Percentiles rank a stretch among this genome's conserved stretches.
Evolutionary conservation across 2,888 invertebrate genomes (phyloP).

Genomic region (Germaria angustata): DNA sequence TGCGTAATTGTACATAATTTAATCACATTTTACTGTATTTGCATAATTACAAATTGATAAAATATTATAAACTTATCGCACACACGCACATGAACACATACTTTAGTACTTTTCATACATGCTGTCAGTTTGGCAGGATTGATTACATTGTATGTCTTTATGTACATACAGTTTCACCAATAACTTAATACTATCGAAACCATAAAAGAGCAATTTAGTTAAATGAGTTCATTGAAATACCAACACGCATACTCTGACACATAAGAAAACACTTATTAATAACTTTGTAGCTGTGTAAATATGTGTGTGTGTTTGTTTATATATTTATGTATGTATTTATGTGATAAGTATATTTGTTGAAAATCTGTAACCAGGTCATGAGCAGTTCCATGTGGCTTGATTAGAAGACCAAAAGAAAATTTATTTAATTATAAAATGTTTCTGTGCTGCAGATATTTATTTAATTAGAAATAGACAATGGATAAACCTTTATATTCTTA

Average conservation of each 20-base stretch:
- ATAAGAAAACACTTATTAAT: conserved; percentile 6
- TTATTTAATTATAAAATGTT: neutral
- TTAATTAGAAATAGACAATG: neutral
- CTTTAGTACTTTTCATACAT: conserved; percentile 12
- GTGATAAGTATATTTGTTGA: neutral
- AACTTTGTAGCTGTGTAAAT: neutral
- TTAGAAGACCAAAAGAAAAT: neutral
- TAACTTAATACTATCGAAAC: conserved; percentile 3
- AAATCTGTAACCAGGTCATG: neutral
- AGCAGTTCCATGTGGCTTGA: neutral
- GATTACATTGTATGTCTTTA: conserved; percentile 8
- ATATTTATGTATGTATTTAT: neutral
- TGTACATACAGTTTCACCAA: conserved; percentile 1
- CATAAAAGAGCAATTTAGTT: conserved; percentile 30
- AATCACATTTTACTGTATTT: conserved; percentile 74
- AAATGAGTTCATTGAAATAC: conserved; percentile 10
- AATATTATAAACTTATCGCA: conserved; percentile 49
- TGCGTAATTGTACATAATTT: conserved; percentile 66
- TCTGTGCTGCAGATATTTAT: neutral
- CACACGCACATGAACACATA: conserved; percentile 4
- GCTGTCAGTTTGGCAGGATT: neutral
- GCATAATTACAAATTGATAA: conserved; percentile 73
- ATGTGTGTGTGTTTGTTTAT: no score
- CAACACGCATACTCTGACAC: neutral
- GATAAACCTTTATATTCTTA: neutral